Conservation (phyloP, 2,888 invertebrate genomes). For the Galeopsomyia nigrocyanea region DNA sequence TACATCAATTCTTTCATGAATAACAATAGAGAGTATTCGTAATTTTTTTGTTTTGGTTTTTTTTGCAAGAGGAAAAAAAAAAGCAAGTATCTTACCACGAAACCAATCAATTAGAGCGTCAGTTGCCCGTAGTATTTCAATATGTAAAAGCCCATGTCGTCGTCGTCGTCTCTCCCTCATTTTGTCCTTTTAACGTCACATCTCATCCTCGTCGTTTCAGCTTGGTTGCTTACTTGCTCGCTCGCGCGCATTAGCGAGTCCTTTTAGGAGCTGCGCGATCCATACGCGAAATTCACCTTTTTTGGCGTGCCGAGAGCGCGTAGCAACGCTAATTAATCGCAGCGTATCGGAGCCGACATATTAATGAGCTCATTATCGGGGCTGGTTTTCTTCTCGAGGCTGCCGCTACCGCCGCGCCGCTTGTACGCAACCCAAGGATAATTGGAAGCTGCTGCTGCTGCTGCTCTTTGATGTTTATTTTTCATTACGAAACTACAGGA, state of each 20-base stretch:
- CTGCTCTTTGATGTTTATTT: too few relatives aligned
- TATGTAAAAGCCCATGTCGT: neutral
- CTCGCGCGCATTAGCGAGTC: neutral
- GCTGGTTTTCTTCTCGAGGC: slow-evolving; percentile 16
- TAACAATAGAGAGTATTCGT: too few relatives aligned
- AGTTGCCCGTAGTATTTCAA: neutral
- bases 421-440: neutral
- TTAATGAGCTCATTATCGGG: slow-evolving; percentile 46
- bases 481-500: too few relatives aligned
- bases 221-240: neutral
- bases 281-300: slow-evolving; percentile 37
- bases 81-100: slow-evolving; percentile 12
- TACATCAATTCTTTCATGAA: too few relatives aligned
- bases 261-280: neutral
- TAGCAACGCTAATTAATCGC: slow-evolving; percentile 41
- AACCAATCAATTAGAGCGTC: slow-evolving; percentile 38
- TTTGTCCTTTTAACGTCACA: neutral
- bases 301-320: slow-evolving; percentile 13
- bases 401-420: neutral
- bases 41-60: too few relatives aligned
- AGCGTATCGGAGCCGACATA: slow-evolving; percentile 38
- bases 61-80: slow-evolving; percentile 6
- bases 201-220: neutral
- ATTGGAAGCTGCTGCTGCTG: too few relatives aligned
- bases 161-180: slow-evolving; percentile 4